phyloP scores from a whole-genome alignment of 2,113 vertebrate genomes.

The Myiozetetes cayanensis region DNA sequence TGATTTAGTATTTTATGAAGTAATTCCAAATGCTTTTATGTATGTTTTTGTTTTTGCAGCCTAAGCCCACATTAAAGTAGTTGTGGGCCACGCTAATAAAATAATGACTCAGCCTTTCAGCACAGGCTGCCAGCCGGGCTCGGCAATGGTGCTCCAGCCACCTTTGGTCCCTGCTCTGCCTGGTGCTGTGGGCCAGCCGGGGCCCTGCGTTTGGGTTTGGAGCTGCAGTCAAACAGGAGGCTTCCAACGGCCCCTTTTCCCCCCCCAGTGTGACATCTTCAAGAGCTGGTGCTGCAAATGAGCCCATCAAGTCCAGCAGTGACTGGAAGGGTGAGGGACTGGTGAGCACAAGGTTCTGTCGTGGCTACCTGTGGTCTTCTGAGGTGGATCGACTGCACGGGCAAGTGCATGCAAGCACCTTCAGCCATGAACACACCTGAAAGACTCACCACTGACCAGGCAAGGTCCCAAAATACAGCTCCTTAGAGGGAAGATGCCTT shows the following conservation, averaged over 20 bases:
- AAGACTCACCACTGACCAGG: neutral
- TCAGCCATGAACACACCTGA: neutral
- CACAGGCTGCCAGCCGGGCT: neutral
- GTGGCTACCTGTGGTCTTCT: neutral
- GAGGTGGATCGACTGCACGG: accelerated
- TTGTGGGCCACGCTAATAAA: constrained; percentile 60
- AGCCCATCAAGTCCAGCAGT: accelerated
- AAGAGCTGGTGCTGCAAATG: neutral
- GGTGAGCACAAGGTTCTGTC: neutral
- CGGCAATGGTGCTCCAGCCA: accelerated
- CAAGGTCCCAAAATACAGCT: neutral
- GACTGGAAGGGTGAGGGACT: neutral
- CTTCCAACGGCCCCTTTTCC: neutral
- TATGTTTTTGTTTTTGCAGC: constrained; percentile 65
- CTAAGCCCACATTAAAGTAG: constrained; percentile 65
- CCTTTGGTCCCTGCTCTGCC: neutral
- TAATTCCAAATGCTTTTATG: constrained; percentile 71
- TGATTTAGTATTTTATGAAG: constrained; percentile 76
- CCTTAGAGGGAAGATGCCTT: neutral
- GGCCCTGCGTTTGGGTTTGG: accelerated
- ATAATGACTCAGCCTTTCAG: constrained; percentile 23
- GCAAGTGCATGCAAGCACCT: neutral
- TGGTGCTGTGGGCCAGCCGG: accelerated
- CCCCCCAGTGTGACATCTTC: neutral
- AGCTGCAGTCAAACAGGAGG: neutral